Base-by-base conservation (phyloP, 2,888 invertebrate genomes). In the Caenorhabditis imperialis region DNA sequence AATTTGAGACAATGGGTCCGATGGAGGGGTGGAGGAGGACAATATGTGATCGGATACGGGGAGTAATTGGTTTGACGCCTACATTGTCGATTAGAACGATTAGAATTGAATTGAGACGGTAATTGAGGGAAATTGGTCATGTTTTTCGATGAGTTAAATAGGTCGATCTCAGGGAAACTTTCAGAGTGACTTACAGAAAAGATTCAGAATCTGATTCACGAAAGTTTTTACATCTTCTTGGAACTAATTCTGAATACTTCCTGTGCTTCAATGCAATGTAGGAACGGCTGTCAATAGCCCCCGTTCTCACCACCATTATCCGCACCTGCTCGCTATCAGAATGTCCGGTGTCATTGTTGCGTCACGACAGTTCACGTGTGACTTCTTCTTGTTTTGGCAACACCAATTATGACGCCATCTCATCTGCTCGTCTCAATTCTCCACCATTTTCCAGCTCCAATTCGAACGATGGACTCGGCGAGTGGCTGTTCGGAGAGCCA, bases 401-500 rank as follows among this genome's bases (percentile, higher is more conserved):
- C 44, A 44, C 55, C 47, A 65, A 65, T 65, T 65, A 65, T 65
- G 65, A 65, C 65, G 65, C 33, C 65, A 65, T n/a, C 1, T 40
- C 10, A 18, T 33, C 42, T 33, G 22, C 16, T 16, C n/a, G n/a
- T n/a, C n/a, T n/a, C 10, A 30, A 30, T 30, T 10, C 10, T 30
- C 30, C 6, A n/a, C 33, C 18, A 2, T 8, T 6, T 62, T 63
- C 8, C 60, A 72, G 72, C 16, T 60, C 63, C 30, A 63, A 72
- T 60, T 53, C 62, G 33, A 72, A 75, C 37, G 75, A 79, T 48
- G 76, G 77, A 44, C 71, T 47, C 47, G 70, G 76, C 8, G 82
- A 82, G 65, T 82, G 82, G 82, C 35, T 82, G n/a, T 81, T 75
- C 27, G 82, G 82, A 27, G 79, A 78, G 30, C 72, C 65, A 3